Evolutionary conservation across 2,113 vertebrate genomes (phyloP).

Genomic region (Stegastes partitus): DNA sequence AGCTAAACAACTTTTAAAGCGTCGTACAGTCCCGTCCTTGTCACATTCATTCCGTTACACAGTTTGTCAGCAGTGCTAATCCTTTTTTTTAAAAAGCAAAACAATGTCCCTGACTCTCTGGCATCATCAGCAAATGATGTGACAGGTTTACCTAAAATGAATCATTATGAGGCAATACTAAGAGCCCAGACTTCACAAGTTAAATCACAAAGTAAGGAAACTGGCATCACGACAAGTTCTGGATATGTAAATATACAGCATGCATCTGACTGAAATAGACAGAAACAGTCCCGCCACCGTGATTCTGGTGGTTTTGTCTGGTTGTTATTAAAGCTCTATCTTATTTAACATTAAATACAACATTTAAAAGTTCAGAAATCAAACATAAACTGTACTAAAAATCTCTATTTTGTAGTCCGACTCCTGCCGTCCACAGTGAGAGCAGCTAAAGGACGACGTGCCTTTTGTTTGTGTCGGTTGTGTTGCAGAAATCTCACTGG

Average conservation of each 20-base stretch:
- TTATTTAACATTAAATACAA: background rate
- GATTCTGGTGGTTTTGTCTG: background rate
- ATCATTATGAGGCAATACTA: background rate
- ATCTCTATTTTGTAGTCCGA: slow-evolving; percentile 17
- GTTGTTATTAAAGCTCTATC: background rate
- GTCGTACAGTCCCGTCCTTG: slow-evolving; percentile 15
- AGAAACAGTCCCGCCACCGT: background rate
- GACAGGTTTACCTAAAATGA: slow-evolving; percentile 12
- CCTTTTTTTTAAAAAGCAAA: slow-evolving; percentile 34
- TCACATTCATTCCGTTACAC: slow-evolving; percentile 49
- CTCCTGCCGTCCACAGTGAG: slow-evolving; percentile 42
- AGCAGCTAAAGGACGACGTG: slow-evolving; percentile 21
- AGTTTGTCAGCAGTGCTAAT: slow-evolving; percentile 55
- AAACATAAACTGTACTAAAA: slow-evolving; percentile 1
- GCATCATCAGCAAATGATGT: slow-evolving; percentile 25
- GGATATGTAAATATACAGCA: background rate
- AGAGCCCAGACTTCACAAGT: background rate
- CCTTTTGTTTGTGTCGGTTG: slow-evolving; percentile 32
- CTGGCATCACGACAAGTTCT: background rate
- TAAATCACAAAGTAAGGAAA: slow-evolving; percentile 2
- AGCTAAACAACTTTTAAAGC: slow-evolving; percentile 48
- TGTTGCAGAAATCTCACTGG: slow-evolving; percentile 23
- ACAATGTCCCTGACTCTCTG: slow-evolving; percentile 22
- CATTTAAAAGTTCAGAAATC: background rate
- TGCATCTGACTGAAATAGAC: background rate